Evolutionary conservation across 1,140 invertebrate species (phyloP).

Genomic region (Campoletis sonorensis): DNA sequence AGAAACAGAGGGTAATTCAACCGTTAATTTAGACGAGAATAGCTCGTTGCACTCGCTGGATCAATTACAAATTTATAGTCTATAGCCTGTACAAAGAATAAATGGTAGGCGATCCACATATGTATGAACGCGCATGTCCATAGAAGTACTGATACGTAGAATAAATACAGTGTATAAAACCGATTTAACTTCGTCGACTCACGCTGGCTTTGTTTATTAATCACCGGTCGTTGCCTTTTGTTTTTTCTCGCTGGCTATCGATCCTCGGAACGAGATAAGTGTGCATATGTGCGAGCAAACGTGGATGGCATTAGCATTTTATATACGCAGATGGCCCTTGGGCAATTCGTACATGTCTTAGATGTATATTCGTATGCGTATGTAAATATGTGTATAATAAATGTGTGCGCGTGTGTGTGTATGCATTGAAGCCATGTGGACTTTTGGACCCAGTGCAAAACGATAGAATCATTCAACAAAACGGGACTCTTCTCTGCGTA

Average conservation of each 20-base stretch:
- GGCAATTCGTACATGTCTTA: not conserved
- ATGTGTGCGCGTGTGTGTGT: not conserved
- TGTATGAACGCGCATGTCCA: not conserved
- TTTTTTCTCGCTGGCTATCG: conserved; percentile 39
- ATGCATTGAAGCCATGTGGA: conserved; percentile 49
- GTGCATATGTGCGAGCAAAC: conserved; percentile 39
- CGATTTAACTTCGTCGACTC: conserved; percentile 40
- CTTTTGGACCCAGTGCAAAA: conserved; percentile 42
- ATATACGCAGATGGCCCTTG: conserved; percentile 61
- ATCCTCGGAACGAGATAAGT: conserved; percentile 54
- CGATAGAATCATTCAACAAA: conserved; percentile 50
- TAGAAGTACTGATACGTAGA: not conserved
- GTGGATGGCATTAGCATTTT: conserved; percentile 63
- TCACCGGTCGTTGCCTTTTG: conserved; percentile 38
- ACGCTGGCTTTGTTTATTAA: conserved; percentile 47
- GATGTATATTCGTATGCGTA: too few species aligned
- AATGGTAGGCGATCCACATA: not conserved
- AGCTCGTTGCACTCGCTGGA: conserved; percentile 37
- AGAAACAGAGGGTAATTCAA: conserved; percentile 33
- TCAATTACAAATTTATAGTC: conserved; percentile 53
- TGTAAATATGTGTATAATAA: not conserved
- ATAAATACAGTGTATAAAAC: not conserved
- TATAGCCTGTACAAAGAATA: conserved; percentile 5
- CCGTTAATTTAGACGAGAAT: conserved; percentile 45
- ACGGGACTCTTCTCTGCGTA: conserved; percentile 17